Percentiles rank a stretch among this genome's conserved stretches.
Conservation (phyloP, 2,113 vertebrate species). For the Ginglymostoma cirratum region DNA sequence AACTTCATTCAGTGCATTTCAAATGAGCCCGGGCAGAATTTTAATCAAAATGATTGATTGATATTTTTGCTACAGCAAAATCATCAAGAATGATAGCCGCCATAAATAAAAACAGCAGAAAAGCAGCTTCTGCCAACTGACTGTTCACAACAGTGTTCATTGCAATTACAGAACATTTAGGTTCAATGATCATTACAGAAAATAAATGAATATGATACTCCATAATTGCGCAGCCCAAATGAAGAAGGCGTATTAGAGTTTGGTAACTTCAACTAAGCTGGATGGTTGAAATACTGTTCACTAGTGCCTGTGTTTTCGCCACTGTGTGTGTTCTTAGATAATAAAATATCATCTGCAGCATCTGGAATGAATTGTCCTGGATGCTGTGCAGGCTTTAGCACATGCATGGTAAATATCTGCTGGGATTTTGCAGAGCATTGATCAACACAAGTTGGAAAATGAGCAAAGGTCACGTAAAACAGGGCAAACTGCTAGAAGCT, state of each 20-base stretch:
- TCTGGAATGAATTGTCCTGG: neutral
- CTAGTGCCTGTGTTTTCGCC: too few relatives aligned
- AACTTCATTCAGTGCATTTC: neutral
- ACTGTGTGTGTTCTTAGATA: neutral
- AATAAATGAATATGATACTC: neutral
- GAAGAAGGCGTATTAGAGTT: neutral
- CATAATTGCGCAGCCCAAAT: neutral
- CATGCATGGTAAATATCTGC: neutral
- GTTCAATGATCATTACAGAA: neutral
- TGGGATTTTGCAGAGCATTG: neutral
- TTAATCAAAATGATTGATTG: neutral
- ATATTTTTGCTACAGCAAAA: neutral
- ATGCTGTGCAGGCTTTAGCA: neutral
- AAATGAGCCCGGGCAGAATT: neutral
- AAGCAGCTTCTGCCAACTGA: neutral
- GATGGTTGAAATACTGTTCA: neutral
- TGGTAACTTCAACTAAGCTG: neutral
- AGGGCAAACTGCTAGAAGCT: neutral
- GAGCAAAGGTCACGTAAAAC: neutral
- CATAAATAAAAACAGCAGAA: neutral
- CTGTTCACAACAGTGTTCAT: neutral
- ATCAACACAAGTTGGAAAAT: neutral
- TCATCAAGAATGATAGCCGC: neutral
- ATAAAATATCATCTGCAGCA: neutral
- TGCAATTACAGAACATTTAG: neutral